Conservation (phyloP, 1,140 invertebrate genomes). For the Metopolophium dirhodum region DNA sequence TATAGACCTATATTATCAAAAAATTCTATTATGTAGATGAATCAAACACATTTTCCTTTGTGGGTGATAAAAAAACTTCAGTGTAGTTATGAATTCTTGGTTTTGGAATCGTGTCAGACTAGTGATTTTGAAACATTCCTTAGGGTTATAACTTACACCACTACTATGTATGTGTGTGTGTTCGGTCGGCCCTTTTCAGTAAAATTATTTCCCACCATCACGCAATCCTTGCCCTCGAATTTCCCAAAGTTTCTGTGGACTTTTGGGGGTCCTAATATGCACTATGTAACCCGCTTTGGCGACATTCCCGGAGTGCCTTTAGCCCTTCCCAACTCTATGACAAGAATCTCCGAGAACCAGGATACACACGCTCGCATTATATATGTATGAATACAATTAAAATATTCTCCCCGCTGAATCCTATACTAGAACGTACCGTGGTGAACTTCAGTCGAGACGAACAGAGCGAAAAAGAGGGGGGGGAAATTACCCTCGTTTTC, state of each 20-base stretch:
- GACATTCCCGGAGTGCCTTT: conserved; percentile 54
- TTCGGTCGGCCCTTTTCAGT: not conserved
- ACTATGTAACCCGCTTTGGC: conserved; percentile 39
- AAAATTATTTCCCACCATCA: conserved; percentile 46
- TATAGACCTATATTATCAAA: not conserved
- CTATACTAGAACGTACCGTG: not conserved
- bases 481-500: conserved; percentile 47
- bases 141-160: conserved; percentile 20
- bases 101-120: conserved; percentile 45
- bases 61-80: not conserved
- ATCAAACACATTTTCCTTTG: not conserved
- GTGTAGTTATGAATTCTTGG: conserved; percentile 22
- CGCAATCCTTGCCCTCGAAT: conserved; percentile 39
- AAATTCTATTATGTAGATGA: not conserved
- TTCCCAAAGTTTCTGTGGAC: conserved; percentile 35
- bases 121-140: conserved; percentile 45
- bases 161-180: not conserved
- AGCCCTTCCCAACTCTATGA: conserved; percentile 30
- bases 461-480: not conserved
- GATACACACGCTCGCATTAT: not conserved
- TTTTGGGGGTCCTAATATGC: conserved; percentile 20
- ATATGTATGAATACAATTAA: conserved; percentile 38
- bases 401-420: conserved; percentile 8
- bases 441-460: not conserved
- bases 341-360: conserved; percentile 34